phyloP scores from a whole-genome alignment of 2,888 invertebrate genomes.

The Zaprionus bogoriensis region DNA sequence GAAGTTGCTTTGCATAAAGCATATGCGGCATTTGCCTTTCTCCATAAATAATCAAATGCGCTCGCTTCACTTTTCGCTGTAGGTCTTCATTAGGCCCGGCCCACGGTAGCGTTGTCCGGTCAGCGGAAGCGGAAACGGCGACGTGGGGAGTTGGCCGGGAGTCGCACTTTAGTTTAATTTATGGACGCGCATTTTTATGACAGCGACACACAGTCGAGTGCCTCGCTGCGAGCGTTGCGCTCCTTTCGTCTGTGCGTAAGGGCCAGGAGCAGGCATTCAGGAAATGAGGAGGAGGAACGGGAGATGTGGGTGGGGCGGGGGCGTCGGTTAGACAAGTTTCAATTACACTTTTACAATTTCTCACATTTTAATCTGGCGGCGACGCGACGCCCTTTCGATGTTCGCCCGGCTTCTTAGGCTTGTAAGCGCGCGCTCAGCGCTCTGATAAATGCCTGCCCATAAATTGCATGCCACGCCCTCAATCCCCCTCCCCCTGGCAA shows the following conservation, averaged over 20 bases:
- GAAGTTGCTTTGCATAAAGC: not conserved
- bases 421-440: conserved; percentile 57
- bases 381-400: conserved; percentile 69
- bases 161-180: conserved; percentile 71
- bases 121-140: conserved; percentile 64
- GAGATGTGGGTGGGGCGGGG: conserved; percentile 4
- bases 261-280: not conserved
- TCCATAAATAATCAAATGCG: too few relatives aligned
- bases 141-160: conserved; percentile 27
- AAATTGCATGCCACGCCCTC: conserved; percentile 62
- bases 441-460: conserved; percentile 60
- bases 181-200: conserved; percentile 76
- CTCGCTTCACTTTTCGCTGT: too few relatives aligned
- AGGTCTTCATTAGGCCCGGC: not conserved
- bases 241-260: conserved; percentile 22
- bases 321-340: conserved; percentile 74
- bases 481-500: too few relatives aligned
- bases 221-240: conserved; percentile 20
- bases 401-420: conserved; percentile 65
- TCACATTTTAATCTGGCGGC: conserved; percentile 73
- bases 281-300: not conserved
- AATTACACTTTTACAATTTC: conserved; percentile 78
- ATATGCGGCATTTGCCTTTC: too few relatives aligned
- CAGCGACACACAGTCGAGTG: conserved; percentile 64
- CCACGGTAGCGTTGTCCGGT: conserved; percentile 45